Evolutionary conservation across 2,113 vertebrate genomes (phyloP).

Genomic region (pig (Sus scrofa)): T2T-Sscrofa CM000825.6:104461501-104462000

Average conservation of each 20-base stretch:
- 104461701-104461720: neutral
- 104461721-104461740: neutral
- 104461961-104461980: neutral
- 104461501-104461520: neutral
- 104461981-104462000: too few species aligned
- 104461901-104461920: too few species aligned
- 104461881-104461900: neutral
- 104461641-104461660: neutral
- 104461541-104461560: neutral
- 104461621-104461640: neutral
- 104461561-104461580: neutral
- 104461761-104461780: neutral
- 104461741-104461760: neutral
- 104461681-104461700: neutral
- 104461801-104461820: neutral
- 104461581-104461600: neutral
- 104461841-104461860: neutral
- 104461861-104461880: neutral
- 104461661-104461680: neutral
- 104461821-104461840: neutral
- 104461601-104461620: neutral
- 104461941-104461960: neutral
- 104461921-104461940: neutral
- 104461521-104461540: neutral
- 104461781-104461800: neutral